Percentiles rank a stretch among this genome's conserved stretches.
Conservation (phyloP, 2,113 vertebrate species). For the Myotis davidii region DNA sequence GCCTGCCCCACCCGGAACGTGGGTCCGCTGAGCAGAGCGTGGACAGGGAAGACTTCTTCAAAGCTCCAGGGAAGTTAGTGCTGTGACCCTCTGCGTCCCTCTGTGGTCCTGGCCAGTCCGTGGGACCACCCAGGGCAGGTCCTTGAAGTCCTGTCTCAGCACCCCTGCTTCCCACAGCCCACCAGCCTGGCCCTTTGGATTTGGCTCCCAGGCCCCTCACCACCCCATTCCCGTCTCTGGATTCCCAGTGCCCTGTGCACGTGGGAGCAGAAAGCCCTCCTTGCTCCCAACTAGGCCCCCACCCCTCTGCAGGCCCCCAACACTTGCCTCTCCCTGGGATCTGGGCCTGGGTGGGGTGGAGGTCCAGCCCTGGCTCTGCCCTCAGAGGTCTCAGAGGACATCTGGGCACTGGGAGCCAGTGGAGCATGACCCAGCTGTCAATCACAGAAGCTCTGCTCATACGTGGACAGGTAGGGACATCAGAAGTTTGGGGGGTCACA, state of each 20-base stretch:
- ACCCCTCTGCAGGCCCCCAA: not conserved
- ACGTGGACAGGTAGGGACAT: not conserved
- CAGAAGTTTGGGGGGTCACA: too few relatives aligned
- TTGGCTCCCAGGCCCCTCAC: not conserved
- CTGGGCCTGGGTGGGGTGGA: not conserved
- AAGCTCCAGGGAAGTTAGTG: not conserved
- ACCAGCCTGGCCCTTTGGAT: not conserved
- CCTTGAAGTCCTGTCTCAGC: not conserved
- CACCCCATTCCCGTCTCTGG: not conserved
- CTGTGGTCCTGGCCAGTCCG: too few relatives aligned
- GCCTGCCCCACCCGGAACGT: not conserved
- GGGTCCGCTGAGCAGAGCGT: not conserved
- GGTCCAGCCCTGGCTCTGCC: not conserved
- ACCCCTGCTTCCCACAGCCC: not conserved
- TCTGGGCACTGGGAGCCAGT: rapidly evolving
- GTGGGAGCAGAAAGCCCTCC: not conserved
- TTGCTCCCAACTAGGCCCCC: not conserved
- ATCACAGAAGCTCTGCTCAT: not conserved
- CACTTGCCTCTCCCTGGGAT: not conserved
- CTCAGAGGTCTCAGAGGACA: not conserved
- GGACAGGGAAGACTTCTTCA: not conserved
- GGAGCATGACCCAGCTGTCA: not conserved
- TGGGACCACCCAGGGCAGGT: not conserved
- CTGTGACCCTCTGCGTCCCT: not conserved
- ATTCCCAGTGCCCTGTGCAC: not conserved